Evolutionary conservation across 2,113 vertebrate genomes (phyloP).

Genomic region (human): DNA sequence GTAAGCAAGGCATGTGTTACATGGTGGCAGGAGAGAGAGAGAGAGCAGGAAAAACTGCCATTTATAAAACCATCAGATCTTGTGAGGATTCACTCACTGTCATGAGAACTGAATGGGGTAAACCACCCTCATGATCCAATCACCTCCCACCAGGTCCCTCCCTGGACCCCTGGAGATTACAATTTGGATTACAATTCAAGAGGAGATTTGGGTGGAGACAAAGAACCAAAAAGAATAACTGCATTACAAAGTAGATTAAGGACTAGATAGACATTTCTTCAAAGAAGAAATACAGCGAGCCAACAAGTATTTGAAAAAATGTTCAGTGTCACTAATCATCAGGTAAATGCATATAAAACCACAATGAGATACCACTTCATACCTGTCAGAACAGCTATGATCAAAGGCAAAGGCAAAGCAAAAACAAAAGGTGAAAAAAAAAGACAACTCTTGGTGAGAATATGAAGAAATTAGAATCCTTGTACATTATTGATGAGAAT

Average conservation of each 20-base stretch:
- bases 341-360: background rate
- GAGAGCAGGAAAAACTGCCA: too few relatives aligned
- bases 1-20: too few relatives aligned
- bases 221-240: background rate
- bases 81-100: too few relatives aligned
- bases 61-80: too few relatives aligned
- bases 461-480: background rate
- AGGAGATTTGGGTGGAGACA: background rate
- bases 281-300: background rate
- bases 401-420: background rate
- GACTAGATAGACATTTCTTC: background rate
- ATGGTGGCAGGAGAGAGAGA: too few relatives aligned
- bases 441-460: background rate
- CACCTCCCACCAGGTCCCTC: too few relatives aligned
- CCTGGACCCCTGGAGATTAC: too few relatives aligned
- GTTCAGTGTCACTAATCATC: background rate
- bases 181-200: too few relatives aligned
- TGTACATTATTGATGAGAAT: background rate
- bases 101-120: too few relatives aligned
- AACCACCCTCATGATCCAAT: too few relatives aligned
- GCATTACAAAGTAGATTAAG: background rate
- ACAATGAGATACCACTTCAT: background rate
- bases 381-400: background rate
- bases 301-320: background rate
- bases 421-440: background rate